Base-by-base conservation (phyloP, 2,888 invertebrate species). In the Ctena decussata region DNA sequence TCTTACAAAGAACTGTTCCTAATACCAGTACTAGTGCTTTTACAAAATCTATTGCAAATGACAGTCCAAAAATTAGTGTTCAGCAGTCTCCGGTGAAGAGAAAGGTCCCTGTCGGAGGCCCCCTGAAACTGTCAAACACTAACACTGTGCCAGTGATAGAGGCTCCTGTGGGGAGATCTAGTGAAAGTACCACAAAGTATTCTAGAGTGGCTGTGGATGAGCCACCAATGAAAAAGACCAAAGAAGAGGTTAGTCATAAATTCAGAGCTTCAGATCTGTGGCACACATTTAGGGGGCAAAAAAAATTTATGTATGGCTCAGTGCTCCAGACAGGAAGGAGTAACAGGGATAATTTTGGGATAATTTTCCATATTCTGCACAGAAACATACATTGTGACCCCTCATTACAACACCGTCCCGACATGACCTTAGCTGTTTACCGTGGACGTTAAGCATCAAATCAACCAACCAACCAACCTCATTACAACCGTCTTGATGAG, bases 1-100 rank as follows among this genome's bases (percentile, higher is more conserved):
- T 27, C 5, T 21, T 82, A 69, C 73, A 49, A 35, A 73, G 78
- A 70, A 78, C 82, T 15, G 53, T 82, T 24, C 77, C 82, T 15
- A 77, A 74, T 35, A 37, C 5, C 15, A 60, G 37, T 0, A n/a
- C n/a, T n/a, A 41, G 77, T 12, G 46, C 37, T 21, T 60, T 73
- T 65, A 53, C 81, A 65, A 73, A 80, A 75, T 82, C 85, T 46
- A 79, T 87, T 46, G 53, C 57, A n/a, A 85, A 83, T 77, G 83
- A 85, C 27, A 53, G 39, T 49, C 74, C 37, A 35, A 24, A 69
- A n/a, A 44, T 35, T 3, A 24, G 21, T 44, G 35, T 41, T n/a
- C 15, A 53, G 0, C n/a, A 72, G 32, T 37, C 80, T 41, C 53
- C 82, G 12, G 15, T 86, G 24, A 88, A 88, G 77, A 73, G 88